Evolutionary conservation across 1,140 invertebrate genomes (phyloP).

Genomic region (Drosophila punjabiensis): DNA sequence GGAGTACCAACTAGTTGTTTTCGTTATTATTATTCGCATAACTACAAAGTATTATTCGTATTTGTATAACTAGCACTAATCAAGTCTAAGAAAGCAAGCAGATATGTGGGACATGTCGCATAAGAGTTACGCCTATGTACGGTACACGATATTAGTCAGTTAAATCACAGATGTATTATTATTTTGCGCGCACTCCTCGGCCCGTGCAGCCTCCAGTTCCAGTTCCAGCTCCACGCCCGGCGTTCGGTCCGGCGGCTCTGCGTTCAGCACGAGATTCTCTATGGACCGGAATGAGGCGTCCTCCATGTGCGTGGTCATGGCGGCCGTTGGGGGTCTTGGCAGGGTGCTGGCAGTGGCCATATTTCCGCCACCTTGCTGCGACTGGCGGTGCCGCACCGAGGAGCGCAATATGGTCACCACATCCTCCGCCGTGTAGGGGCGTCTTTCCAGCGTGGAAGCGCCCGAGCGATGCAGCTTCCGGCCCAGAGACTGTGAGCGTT

Average conservation of each 20-base stretch:
- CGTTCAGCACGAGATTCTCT: slow-evolving; percentile 87
- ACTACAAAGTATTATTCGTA: slow-evolving; percentile 72
- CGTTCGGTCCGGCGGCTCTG: slow-evolving; percentile 86
- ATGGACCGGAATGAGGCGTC: slow-evolving; percentile 85
- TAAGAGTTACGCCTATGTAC: slow-evolving; percentile 50
- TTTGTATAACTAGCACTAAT: slow-evolving; percentile 73
- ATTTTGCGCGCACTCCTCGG: slow-evolving; percentile 60
- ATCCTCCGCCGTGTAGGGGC: slow-evolving; percentile 86
- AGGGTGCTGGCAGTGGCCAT: slow-evolving; percentile 45
- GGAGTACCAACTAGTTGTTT: slow-evolving; percentile 57
- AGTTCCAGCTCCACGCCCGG: slow-evolving; percentile 59
- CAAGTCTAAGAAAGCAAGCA: slow-evolving; percentile 80
- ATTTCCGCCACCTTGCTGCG: slow-evolving; percentile 10
- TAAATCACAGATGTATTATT: slow-evolving; percentile 85
- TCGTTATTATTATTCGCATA: slow-evolving; percentile 69
- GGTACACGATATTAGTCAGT: slow-evolving; percentile 76
- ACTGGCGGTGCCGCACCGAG: slow-evolving; percentile 70
- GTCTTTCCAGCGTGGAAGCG: slow-evolving; percentile 38
- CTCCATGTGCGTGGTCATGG: slow-evolving; percentile 71
- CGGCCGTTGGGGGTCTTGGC: slow-evolving; percentile 59
- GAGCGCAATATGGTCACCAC: slow-evolving; percentile 87
- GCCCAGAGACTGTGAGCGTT: slow-evolving; percentile 69
- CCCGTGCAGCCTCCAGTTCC: slow-evolving; percentile 32
- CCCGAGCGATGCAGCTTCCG: slow-evolving; percentile 56
- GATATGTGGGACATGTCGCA: slow-evolving; percentile 69